Base-by-base conservation (phyloP, 2,888 invertebrate species). In the Leucophenga montana region DNA sequence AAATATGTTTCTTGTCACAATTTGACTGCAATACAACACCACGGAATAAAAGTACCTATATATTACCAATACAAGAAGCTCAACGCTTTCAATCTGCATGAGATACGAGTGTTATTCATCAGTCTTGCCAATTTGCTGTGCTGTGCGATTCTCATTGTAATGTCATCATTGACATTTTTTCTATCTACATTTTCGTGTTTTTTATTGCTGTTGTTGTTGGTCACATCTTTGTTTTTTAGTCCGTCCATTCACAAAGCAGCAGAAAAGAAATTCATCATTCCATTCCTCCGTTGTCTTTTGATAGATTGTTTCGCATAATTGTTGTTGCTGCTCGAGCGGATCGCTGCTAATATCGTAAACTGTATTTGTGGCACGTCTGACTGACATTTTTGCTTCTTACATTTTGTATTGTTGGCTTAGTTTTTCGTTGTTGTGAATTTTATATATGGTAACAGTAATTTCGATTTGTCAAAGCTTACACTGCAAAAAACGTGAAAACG, bases 331-430 rank as follows among this genome's bases (percentile, higher is more conserved):
- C 74, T 71, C 64, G 11, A 71, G 61, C 64, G 68, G 74, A 66
- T 44, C 44, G 33, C 27, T 61, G 14, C 50, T 70, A 75, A 78
- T 84, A 82, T 78, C 83, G 83, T 81, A 82, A 82, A 76, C 80
- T 76, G 80, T 75, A 73, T 78, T 79, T 76, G 73, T 76, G 75
- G 73, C 77, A 82, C 77, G 76, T 76, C 11, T 22, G 50, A 14
- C 14, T 57, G 31, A 75, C 71, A 68, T 71, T 70, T 56, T 68
- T 69, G 50, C 59, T 50, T 5, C 18, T 50, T n/a, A 1, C 13
- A 18, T 13, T 18, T 57, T 66, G 27, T 67, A 50, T 14, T 46
- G 56, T 33, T 69, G 59, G 67, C 68, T 71, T 69, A 68, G 69
- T 72, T 72, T 75, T 70, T 50, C 56, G 27, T 65, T 56, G 14